These are phyloP conservation scores for Cheilosia scutellata DNA, from an alignment of 2,888 invertebrate species.

Conservation along the genomic window DNA sequence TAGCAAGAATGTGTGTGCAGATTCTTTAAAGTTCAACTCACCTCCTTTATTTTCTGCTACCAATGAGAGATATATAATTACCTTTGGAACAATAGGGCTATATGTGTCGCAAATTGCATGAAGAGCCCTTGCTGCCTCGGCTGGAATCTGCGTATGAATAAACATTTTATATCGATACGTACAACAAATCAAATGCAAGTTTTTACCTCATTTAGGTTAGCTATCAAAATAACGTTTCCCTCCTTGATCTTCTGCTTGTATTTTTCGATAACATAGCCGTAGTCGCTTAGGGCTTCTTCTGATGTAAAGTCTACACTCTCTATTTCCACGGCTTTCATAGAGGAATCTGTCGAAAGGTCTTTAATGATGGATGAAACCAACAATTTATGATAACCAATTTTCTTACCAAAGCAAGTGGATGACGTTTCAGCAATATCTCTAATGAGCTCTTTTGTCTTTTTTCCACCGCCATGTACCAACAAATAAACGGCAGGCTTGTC, in stretches of 20 bases:
- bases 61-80: slow-evolving; percentile 84
- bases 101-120: slow-evolving; percentile 86
- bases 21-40: slow-evolving; percentile 2
- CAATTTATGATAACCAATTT: background rate
- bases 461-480: slow-evolving; percentile 78
- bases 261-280: slow-evolving; percentile 80
- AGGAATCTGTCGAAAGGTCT: slow-evolving; percentile 59
- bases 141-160: slow-evolving; percentile 79
- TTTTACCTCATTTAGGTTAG: slow-evolving; percentile 80
- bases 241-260: slow-evolving; percentile 79
- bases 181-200: background rate
- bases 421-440: slow-evolving; percentile 78
- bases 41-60: slow-evolving; percentile 74
- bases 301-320: slow-evolving; percentile 77
- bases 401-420: slow-evolving; percentile 80
- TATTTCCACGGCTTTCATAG: slow-evolving; percentile 74
- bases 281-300: slow-evolving; percentile 77
- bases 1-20: too few relatives aligned
- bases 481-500: slow-evolving; percentile 79
- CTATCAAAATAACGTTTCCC: slow-evolving; percentile 81
- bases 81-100: slow-evolving; percentile 84
- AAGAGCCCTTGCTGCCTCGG: slow-evolving; percentile 84
- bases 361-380: background rate
- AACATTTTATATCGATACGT: slow-evolving; percentile 6
- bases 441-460: slow-evolving; percentile 74